Evolutionary conservation across 2,888 invertebrate genomes (phyloP), one percentile per base, ranked within the genome.

Genomic region (Spodoptera exigua): DNA sequence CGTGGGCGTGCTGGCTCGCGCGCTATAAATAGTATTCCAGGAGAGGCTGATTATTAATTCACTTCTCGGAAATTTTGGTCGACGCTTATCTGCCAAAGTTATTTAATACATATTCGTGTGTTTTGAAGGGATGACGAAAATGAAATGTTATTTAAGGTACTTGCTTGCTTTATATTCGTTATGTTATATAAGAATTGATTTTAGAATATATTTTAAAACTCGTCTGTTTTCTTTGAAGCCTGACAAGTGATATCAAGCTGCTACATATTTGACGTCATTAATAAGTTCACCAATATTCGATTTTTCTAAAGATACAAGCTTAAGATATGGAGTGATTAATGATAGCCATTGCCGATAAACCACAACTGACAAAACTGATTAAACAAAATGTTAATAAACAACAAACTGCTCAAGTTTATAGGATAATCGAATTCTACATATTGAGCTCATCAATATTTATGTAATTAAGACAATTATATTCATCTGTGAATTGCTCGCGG

Each of bases 11-110:
- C 48, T 56, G 60, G 52, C 48, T 44, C 51, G 51, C 14, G 17
- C 68, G 76, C 61, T 69, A 83, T 74, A 79, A 79, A 82, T 83
- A 83, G 73, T 61, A 45, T 79, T 78, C 76, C 60, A 54, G 62
- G 76, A 79, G 78, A 72, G 53, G 64, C 63, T 61, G 81, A 53
- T 78, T 81, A 76, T 77, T 80, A 76, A 84, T 74, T 76, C 27
- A 44, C 40, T 76, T 76, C 76, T 76, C 49, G 40, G 76, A 73
- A 78, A 35, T 67, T 63, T 77, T 59, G 41, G 60, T 59, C 60
- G 63, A 61, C 69, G 53, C 70, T 71, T 52, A 60, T 27, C 47
- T 40, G 17, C 47, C n/a, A 51, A 51, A 45, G 37, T 60, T 67
- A 62, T 58, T 53, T 56, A 55, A 54, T 47, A 37, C 37, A 57